Evolutionary conservation across 2,888 invertebrate species (phyloP).

Genomic region (Theretra japonica): DNA sequence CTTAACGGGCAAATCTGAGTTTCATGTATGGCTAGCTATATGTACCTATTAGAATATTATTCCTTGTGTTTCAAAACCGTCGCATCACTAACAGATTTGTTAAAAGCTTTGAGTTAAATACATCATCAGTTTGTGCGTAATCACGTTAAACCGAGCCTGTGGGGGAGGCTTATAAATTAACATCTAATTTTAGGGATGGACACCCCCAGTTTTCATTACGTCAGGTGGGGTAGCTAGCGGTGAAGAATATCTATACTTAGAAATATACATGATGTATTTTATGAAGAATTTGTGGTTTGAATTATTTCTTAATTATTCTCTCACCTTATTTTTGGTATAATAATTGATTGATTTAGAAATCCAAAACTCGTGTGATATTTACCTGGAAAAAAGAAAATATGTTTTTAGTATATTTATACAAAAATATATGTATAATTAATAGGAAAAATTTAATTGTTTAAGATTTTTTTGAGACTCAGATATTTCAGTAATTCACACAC

Average conservation of each 20-base stretch:
- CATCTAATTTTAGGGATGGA: conserved; percentile 77
- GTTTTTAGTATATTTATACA: neutral
- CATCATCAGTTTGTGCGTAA: conserved; percentile 60
- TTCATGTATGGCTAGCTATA: no score
- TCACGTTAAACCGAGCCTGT: conserved; percentile 51
- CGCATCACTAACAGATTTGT: conserved; percentile 31
- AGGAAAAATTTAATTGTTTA: neutral
- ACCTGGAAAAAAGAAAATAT: conserved; percentile 1
- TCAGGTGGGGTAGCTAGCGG: conserved; percentile 23
- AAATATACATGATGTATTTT: neutral
- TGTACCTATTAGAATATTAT: neutral
- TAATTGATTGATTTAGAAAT: neutral
- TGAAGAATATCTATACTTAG: conserved; percentile 29
- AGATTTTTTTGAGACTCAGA: neutral
- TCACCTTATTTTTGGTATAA: neutral
- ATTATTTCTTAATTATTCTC: neutral
- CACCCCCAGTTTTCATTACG: conserved; percentile 52
- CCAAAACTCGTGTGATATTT: neutral
- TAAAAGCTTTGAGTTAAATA: conserved; percentile 67
- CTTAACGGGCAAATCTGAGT: no score
- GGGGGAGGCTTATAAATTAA: conserved; percentile 72
- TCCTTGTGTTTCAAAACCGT: no score
- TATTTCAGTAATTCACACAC: no score
- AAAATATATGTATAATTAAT: no score
- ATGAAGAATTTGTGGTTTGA: neutral